Conservation (phyloP, 2,888 invertebrate genomes). For the Sylvicola fuscatus region DNA sequence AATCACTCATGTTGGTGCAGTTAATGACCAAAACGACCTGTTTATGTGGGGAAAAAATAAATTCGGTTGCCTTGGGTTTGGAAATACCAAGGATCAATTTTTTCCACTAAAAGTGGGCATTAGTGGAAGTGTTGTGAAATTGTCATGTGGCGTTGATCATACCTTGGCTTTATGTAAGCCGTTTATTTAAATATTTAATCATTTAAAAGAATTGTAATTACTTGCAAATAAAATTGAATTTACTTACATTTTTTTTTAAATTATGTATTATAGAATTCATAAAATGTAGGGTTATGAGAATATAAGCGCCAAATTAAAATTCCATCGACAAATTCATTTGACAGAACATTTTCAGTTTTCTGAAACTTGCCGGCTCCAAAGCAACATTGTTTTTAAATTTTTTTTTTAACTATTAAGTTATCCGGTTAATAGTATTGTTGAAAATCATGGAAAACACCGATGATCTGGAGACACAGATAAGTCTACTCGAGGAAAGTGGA, state of each 20-base stretch:
- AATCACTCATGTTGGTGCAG: constrained; percentile 55
- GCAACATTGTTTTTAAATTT: too few relatives aligned
- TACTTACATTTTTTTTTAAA: background rate
- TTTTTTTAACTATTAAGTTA: too few relatives aligned
- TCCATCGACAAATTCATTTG: too few relatives aligned
- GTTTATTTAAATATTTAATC: constrained; percentile 31
- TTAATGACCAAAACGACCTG: constrained; percentile 65
- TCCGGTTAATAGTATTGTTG: too few relatives aligned
- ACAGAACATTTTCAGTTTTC: too few relatives aligned
- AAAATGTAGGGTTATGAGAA: too few relatives aligned
- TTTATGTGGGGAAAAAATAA: constrained; percentile 87
- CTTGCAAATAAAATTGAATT: background rate
- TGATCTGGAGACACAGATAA: too few relatives aligned
- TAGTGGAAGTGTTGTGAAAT: constrained; percentile 51
- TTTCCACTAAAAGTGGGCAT: constrained; percentile 72
- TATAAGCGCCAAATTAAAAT: too few relatives aligned
- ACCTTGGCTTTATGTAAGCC: constrained; percentile 56
- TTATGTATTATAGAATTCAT: too few relatives aligned
- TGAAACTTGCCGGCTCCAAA: too few relatives aligned
- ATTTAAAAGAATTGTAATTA: background rate
- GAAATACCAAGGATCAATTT: constrained; percentile 57
- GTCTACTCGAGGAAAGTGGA: too few relatives aligned
- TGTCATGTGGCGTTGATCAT: constrained; percentile 74
- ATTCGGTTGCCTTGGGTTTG: constrained; percentile 66
- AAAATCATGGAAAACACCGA: too few relatives aligned